phyloP scores from a whole-genome alignment of 1,140 invertebrate genomes.

The Drosophila tropicalis region DNA sequence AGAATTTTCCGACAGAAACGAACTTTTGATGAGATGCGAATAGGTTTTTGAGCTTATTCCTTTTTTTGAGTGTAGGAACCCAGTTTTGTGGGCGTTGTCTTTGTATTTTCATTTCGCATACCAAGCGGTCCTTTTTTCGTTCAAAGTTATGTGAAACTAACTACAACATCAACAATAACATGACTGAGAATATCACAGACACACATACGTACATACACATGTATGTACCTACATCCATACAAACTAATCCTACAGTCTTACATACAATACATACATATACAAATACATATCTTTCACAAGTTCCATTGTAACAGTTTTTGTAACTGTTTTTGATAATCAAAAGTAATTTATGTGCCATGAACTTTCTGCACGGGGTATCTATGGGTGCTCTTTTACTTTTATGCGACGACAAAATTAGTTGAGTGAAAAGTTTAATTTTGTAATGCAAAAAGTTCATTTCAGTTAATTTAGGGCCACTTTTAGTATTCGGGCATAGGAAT shows the following conservation, averaged over 20 bases:
- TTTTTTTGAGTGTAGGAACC: background rate
- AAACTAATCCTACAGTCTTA: background rate
- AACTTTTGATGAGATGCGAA: too few relatives aligned
- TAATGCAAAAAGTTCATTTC: conserved; percentile 12
- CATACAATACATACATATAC: background rate
- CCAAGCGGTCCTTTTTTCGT: conserved; percentile 33
- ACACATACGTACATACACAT: background rate
- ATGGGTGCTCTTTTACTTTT: background rate
- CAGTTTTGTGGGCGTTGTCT: conserved; percentile 59
- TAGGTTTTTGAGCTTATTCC: too few relatives aligned
- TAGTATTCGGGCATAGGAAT: too few relatives aligned
- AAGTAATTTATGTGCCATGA: conserved; percentile 66
- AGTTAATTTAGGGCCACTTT: background rate
- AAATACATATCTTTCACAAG: conserved; percentile 15
- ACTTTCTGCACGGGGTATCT: conserved; percentile 40
- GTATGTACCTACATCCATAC: background rate
- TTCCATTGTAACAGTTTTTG: conserved; percentile 64
- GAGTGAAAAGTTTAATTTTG: conserved; percentile 21
- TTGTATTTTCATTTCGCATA: conserved; percentile 60
- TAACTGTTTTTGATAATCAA: conserved; percentile 75
- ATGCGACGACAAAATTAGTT: background rate
- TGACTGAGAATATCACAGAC: background rate
- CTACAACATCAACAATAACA: conserved; percentile 9
- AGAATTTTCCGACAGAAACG: too few relatives aligned
- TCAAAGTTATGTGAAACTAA: conserved; percentile 38